Evolutionary conservation across 2,113 vertebrate species (phyloP), one percentile per base, ranked within the genome.

Genomic region (Cyanistes caeruleus): DNA sequence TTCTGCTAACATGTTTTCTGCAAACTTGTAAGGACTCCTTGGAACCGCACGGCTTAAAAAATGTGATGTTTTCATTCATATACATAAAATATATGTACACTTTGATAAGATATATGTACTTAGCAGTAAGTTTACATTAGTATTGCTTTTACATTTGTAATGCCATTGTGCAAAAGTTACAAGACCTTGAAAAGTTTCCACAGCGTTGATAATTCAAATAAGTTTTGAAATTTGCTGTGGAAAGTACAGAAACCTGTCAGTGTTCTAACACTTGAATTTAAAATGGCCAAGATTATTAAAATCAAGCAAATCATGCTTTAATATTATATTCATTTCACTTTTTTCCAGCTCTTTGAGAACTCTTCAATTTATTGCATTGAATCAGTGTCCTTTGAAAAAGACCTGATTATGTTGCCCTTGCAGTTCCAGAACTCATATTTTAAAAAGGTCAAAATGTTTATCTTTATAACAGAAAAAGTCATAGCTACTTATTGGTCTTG

Each of bases 381-480:
- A 89, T 92, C 93, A 72, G 35, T 90, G 83, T 96, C 93, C 76
- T 97, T 93, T 96, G 86, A 93, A 95, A 96, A 68, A 90, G 48
- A 83, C 73, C 80, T 90, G 73, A 97, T 97, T 95, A 93, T 78
- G 64, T 81, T 91, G 64, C 89, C 76, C 56, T 97, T 93, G 68
- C 89, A 89, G 67, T 95, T 92, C 73, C 56, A 89, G 64, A 95
- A 92, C 56, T 90, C 80, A 87, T 95, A 93, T 96, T 95, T 95
- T 95, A 59, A 92, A 97, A 97, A 97, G 95, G 95, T 97, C 94
- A 97, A 96, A 95, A 95, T 95, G 91, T 93, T 97, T 96, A 91
- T 89, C 91, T 97, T 94, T 89, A 67, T 64, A 93, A 70, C 68
- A 93, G 64, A 78, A 95, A 96, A 96, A 97, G 73, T 92, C 91